Evolutionary conservation across 2,797 vertebrate genomes (phyloP), one percentile per base, ranked within the genome.

Genomic region (Hippopotamyrus pictus): DNA sequence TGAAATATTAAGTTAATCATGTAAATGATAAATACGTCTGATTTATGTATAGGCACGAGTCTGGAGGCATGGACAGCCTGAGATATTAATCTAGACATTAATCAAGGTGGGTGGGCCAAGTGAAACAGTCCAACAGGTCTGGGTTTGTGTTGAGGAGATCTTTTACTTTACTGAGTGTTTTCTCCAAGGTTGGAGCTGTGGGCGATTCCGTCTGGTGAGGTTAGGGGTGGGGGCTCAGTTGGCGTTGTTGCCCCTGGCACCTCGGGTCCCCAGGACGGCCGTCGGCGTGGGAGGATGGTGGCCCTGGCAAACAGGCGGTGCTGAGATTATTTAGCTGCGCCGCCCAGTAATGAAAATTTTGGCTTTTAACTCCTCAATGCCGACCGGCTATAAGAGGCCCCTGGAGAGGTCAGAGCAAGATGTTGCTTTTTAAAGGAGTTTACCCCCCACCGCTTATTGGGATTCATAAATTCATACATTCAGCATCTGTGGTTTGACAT

Each of bases 391-490:
- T 29, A 87, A 59, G 62, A 41, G 53, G 14, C n/a, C 85, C 86
- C 65, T 5, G 73, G 85, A 29, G 89, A 50, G 17, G 37, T 8
- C 17, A 19, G n/a, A 6, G 25, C 14, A 17, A 57, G 33, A 79
- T 11, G 69, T n/a, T 29, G 62, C 41, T 82, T 82, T 88, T 82
- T 57, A 82, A 29, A 88, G 44, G n/a, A 41, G 19, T 37, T 82
- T 88, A 51, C 22, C 57, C 25, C 14, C 22, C 9, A 17, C 85
- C 33, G 3, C 59, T 48, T 86, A 65, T 29, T 88, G 73, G 51
- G 29, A 83, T 88, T 84, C 86, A 65, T 83, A 73, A 59, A 82
- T 88, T 88, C 86, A 84, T 83, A 73, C 54, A 82, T 84, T 85
- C 76, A 84, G n/a, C 46, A 29, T 37, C 76, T 11, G 79, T 79